Evolutionary conservation across 2,797 vertebrate genomes (phyloP).

Genomic region (Bufotes viridis): DNA sequence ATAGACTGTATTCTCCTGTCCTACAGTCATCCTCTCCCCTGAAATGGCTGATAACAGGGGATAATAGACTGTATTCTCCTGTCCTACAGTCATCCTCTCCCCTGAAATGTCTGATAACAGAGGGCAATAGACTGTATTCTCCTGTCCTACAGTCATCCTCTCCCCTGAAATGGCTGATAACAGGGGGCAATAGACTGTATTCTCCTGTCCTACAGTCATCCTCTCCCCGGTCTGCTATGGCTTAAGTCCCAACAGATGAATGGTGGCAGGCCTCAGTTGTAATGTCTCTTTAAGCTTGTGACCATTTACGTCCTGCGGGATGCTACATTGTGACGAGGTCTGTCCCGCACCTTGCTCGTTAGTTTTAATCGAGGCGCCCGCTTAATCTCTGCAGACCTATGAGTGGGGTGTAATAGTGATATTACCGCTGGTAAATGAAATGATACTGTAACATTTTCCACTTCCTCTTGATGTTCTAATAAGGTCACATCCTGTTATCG

Average conservation of each 20-base stretch:
- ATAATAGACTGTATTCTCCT: too few species aligned
- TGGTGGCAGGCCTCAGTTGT: not conserved
- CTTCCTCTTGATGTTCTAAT: conserved; percentile 10
- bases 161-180: too few species aligned
- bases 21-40: too few species aligned
- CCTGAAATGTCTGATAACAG: too few species aligned
- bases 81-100: too few species aligned
- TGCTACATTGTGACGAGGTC: too few species aligned
- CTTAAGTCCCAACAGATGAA: not conserved
- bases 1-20: too few species aligned
- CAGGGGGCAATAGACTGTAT: not conserved
- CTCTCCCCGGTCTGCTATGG: not conserved
- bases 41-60: too few species aligned
- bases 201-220: not conserved
- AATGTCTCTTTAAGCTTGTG: not conserved
- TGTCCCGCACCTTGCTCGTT: not conserved
- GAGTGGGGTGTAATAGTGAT: not conserved
- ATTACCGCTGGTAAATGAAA: not conserved
- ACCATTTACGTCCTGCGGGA: not conserved
- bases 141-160: not conserved
- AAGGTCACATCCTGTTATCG: conserved; percentile 9
- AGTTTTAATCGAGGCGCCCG: not conserved
- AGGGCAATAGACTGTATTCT: not conserved
- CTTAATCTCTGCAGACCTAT: conserved; percentile 16
- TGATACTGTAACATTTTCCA: not conserved